phyloP scores from a whole-genome alignment of 2,113 vertebrate genomes.

The Orycteropus afer region DNA sequence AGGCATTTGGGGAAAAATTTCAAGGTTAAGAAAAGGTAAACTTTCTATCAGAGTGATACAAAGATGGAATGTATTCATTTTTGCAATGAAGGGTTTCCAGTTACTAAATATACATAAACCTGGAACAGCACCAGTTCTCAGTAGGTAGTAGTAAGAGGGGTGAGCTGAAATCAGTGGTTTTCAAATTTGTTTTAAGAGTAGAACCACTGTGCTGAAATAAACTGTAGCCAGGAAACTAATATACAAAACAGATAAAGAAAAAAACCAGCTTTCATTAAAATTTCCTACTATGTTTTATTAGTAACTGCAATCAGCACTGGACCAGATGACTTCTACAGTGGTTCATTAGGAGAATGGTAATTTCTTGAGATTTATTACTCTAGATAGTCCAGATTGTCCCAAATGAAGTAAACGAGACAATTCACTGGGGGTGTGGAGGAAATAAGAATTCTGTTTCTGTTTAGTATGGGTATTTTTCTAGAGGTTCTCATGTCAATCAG shows the following conservation, averaged over 20 bases:
- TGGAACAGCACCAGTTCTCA: not conserved
- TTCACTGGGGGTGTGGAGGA: not conserved
- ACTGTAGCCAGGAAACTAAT: constrained; percentile 6
- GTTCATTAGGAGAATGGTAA: not conserved
- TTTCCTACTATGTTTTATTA: not conserved
- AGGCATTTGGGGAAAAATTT: no score
- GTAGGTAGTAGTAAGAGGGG: not conserved
- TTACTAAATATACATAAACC: constrained; percentile 1
- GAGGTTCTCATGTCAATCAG: not conserved
- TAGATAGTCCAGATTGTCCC: not conserved
- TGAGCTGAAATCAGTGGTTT: constrained; percentile 11
- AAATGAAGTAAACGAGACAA: not conserved
- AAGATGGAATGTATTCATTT: not conserved
- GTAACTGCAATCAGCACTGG: not conserved
- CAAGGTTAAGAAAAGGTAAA: not conserved
- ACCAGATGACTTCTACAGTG: not conserved
- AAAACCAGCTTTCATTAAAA: constrained; percentile 38
- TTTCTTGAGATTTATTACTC: constrained; percentile 1
- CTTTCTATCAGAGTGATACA: constrained; percentile 20
- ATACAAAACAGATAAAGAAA: not conserved
- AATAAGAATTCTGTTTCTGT: not conserved
- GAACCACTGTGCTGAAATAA: not conserved
- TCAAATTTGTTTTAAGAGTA: constrained; percentile 29
- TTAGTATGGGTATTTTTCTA: constrained; percentile 14
- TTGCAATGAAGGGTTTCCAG: not conserved